Evolutionary conservation across 2,797 vertebrate species (phyloP).

Genomic region (Poeciliopsis paucimaculata): DNA sequence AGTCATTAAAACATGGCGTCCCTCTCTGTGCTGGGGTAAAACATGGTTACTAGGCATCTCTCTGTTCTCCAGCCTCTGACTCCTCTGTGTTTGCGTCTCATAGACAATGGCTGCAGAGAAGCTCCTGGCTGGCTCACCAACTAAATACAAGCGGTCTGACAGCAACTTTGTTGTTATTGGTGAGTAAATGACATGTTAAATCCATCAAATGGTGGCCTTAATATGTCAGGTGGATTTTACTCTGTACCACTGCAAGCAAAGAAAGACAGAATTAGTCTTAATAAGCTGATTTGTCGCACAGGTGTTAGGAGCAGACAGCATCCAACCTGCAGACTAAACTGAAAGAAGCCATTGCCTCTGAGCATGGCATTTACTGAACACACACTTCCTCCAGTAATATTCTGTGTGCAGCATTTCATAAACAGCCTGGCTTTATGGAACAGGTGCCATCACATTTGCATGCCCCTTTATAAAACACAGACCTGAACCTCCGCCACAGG

Average conservation of each 20-base stretch:
- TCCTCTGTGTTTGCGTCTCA: conserved; percentile 10
- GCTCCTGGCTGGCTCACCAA: not conserved
- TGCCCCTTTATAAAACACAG: not conserved
- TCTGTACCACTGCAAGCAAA: not conserved
- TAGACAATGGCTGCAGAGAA: conserved; percentile 7
- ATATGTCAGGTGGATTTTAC: not conserved
- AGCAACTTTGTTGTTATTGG: conserved; percentile 44
- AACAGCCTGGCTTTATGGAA: not conserved
- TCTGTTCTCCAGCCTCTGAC: not conserved
- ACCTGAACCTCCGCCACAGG: not conserved
- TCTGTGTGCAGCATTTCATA: not conserved
- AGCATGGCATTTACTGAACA: not conserved
- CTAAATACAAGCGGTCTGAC: conserved; percentile 12
- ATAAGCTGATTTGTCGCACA: not conserved
- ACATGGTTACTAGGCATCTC: not conserved
- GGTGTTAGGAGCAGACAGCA: not conserved
- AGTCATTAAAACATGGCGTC: not conserved
- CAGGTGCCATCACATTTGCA: not conserved
- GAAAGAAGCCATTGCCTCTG: not conserved
- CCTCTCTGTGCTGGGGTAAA: not conserved
- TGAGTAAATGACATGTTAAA: conserved; percentile 5
- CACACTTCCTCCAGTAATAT: not conserved
- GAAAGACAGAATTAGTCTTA: not conserved
- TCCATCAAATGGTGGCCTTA: not conserved
- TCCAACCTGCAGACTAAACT: not conserved